Evolutionary conservation across 2,797 vertebrate species (phyloP), one percentile per base, ranked within the genome.

Genomic region (Iguana delicatissima): DNA sequence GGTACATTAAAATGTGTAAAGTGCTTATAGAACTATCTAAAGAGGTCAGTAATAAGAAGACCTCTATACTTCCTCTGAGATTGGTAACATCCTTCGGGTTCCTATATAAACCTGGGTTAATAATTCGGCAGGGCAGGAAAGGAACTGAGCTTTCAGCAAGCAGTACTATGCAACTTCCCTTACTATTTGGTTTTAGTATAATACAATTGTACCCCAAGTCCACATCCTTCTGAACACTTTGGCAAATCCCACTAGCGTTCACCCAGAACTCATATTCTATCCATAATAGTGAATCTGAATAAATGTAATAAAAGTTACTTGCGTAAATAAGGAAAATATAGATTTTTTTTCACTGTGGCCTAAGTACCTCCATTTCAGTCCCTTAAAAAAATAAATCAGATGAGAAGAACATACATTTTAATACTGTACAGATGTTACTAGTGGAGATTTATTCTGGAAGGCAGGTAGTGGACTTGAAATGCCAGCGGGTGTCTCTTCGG

Each of bases 381-480:
- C 38, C 52, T 85, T 3, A 35, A 72, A 35, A 52, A 16, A 35
- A 72, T 20, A 50, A 16, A 57, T 50, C 73, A 62, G 55, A 38
- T 67, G 88, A 57, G 80, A 72, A 91, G 87, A 91, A 69, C 32
- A 4, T 89, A 93, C 90, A 91, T 46, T 2, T 57, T 92, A 85
- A 69, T 55, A 9, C 24, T 52, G 26, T 89, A 89, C 42, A 83
- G 35, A 91, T 90, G 16, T 0, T 16, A 6, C 10, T 85, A 26
- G 89, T 79, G 5, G 16, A 18, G 67, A 77, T 18, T 69, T 86
- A 85, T 83, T 73, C n/a, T 74, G 42, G 52, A 84, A 79, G 55
- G 5, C 79, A 72, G 67, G 32, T 35, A 38, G 50, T 38, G 64
- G 57, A 89, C 2, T 0, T 87, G 16, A 46, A 55, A 29, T 89